Conservation (phyloP, 2,797 vertebrate genomes). For the Gastrophryne carolinensis region DNA sequence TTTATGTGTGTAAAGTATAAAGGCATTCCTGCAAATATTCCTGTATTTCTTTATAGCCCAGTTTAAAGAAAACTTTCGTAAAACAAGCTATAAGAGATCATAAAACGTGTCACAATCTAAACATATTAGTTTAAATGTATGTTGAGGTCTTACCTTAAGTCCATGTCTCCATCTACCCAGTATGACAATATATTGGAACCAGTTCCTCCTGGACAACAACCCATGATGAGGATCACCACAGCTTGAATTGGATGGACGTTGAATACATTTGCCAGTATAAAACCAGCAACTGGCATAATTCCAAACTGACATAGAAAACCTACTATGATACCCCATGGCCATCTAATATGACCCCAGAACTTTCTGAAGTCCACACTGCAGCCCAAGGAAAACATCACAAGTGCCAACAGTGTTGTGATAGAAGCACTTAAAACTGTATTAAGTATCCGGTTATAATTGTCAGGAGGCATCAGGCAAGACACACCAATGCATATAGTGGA, state of each 20-base stretch:
- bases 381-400: conserved; percentile 98
- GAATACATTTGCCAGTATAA: conserved; percentile 79
- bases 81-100: too few species aligned
- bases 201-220: conserved; percentile 91
- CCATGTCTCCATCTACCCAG: conserved; percentile 98
- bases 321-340: conserved; percentile 91
- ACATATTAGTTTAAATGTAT: neutral
- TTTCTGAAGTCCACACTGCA: conserved; percentile 85
- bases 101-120: too few species aligned
- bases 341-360: conserved; percentile 79
- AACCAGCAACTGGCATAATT: conserved; percentile 94
- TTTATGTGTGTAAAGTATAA: too few species aligned
- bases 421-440: conserved; percentile 70
- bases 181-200: conserved; percentile 89
- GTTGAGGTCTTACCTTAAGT: conserved; percentile 83
- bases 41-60: too few species aligned
- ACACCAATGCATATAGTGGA: conserved; percentile 77
- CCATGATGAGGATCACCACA: conserved; percentile 89
- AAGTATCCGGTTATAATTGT: conserved; percentile 72
- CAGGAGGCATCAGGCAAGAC: conserved; percentile 69
- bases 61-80: too few species aligned
- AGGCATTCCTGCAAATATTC: too few species aligned
- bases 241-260: conserved; percentile 83
- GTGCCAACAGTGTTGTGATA: conserved; percentile 81
- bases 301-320: conserved; percentile 97